Conservation (phyloP, 2,113 vertebrate genomes). For the Rallus limicola region DNA sequence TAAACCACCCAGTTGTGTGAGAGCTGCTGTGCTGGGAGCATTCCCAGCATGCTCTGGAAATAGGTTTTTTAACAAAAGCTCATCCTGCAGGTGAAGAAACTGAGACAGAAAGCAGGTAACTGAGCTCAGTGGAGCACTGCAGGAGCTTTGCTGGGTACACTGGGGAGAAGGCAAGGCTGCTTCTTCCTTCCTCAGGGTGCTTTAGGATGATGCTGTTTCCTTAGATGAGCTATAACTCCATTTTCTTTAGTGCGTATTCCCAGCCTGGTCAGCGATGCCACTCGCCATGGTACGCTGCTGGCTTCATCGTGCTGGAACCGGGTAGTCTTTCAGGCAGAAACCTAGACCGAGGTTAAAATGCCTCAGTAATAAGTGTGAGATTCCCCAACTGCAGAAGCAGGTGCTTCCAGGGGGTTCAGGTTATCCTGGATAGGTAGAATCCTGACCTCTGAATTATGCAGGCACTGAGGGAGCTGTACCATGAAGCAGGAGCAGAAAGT, state of each 20-base stretch:
- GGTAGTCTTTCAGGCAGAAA: background rate
- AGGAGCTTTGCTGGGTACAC: fast-evolving
- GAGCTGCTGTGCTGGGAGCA: background rate
- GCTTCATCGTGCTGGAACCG: background rate
- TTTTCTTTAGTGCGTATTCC: background rate
- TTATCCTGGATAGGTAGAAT: background rate
- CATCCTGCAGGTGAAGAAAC: background rate
- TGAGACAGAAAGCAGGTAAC: background rate
- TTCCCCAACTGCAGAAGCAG: background rate
- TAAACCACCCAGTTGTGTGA: background rate
- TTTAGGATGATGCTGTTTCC: background rate
- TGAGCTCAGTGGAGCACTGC: background rate
- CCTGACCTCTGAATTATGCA: background rate
- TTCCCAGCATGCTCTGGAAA: background rate
- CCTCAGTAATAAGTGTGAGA: background rate
- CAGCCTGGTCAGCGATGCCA: background rate
- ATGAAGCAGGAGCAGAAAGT: background rate
- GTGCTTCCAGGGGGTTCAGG: background rate
- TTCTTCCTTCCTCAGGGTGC: background rate
- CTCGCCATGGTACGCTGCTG: background rate
- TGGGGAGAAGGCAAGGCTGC: background rate
- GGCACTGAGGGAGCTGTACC: background rate
- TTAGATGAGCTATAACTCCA: background rate
- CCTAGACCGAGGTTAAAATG: background rate
- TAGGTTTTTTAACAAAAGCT: background rate